A percentile compares a stretch with the other conserved stretches of the same genome.
Evolutionary conservation across 2,113 vertebrate species (phyloP).

Genomic region (Pygoscelis adeliae): DNA sequence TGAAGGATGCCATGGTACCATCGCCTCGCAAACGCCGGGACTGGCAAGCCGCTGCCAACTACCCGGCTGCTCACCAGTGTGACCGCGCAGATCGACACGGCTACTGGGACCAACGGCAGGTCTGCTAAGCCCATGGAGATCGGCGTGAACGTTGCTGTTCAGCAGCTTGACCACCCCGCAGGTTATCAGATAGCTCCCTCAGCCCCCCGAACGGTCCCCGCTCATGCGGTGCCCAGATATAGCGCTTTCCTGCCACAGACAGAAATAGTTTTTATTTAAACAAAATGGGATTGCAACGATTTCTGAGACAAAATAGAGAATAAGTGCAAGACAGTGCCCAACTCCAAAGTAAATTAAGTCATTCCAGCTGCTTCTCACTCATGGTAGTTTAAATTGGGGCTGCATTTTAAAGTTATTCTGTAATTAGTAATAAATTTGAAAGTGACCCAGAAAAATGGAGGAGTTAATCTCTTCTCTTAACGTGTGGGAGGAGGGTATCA

Average conservation of each 20-base stretch:
- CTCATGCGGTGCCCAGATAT: neutral
- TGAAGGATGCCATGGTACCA: neutral
- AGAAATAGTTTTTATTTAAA: neutral
- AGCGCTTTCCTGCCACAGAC: neutral
- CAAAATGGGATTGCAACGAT: neutral
- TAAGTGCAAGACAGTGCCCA: neutral
- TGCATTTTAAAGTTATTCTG: conserved; percentile 33
- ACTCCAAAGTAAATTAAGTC: neutral
- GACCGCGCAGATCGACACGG: accelerated
- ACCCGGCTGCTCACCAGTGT: neutral
- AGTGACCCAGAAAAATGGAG: conserved; percentile 20
- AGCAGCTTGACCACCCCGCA: neutral
- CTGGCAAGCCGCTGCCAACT: neutral
- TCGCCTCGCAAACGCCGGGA: accelerated
- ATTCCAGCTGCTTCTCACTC: conserved; percentile 27
- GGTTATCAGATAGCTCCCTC: neutral
- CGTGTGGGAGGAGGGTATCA: neutral
- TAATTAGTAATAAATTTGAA: conserved; percentile 50
- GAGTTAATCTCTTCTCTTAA: conserved; percentile 37
- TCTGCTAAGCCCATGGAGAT: neutral
- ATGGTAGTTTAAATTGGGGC: neutral
- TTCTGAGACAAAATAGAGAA: neutral
- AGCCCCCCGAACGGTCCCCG: accelerated
- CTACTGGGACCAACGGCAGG: neutral
- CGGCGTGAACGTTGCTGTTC: accelerated